A percentile compares a stretch with the other conserved stretches of the same genome.
Evolutionary conservation across 2,888 invertebrate genomes (phyloP).

Genomic region (Drosophila picticornis): DNA sequence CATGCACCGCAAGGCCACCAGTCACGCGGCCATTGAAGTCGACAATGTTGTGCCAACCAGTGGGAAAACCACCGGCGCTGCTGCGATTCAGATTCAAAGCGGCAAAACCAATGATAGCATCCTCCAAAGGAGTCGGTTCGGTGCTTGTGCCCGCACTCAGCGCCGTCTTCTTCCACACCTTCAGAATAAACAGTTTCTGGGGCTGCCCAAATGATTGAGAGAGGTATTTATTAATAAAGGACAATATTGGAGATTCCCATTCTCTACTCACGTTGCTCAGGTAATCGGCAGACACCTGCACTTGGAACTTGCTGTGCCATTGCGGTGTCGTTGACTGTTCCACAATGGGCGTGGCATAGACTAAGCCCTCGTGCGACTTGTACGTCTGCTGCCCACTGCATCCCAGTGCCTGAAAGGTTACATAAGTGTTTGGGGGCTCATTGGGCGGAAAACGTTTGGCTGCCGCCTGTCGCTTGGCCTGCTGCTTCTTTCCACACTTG

Average conservation of each 20-base stretch:
- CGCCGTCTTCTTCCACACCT: slow-evolving; percentile 87
- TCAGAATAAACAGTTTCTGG: slow-evolving; percentile 87
- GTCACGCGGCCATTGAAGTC: slow-evolving; percentile 87
- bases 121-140: slow-evolving; percentile 86
- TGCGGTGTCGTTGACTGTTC: slow-evolving; percentile 86
- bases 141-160: slow-evolving; percentile 63
- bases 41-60: slow-evolving; percentile 89
- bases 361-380: slow-evolving; percentile 84
- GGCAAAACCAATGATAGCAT: slow-evolving; percentile 88
- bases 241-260: background rate
- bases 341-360: slow-evolving; percentile 86
- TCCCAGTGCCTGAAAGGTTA: slow-evolving; percentile 86
- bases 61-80: slow-evolving; percentile 84
- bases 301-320: slow-evolving; percentile 87
- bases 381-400: slow-evolving; percentile 69
- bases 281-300: slow-evolving; percentile 85
- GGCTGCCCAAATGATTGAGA: slow-evolving; percentile 82
- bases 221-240: background rate
- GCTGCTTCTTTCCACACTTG: slow-evolving; percentile 68
- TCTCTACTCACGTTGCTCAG: slow-evolving; percentile 86
- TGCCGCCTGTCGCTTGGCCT: slow-evolving; percentile 70
- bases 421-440: slow-evolving; percentile 87
- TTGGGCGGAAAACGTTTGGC: slow-evolving; percentile 83
- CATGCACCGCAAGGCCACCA: slow-evolving; percentile 88
- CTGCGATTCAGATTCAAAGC: slow-evolving; percentile 87